These are phyloP conservation scores for Oryctolagus cuniculus DNA, from an alignment of 2,113 vertebrate genomes.

Conservation along the genomic window mOryCun1.1 NC_091440.1:17954001-17954500, in stretches of 20 bases:
- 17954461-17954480: not conserved
- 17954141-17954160: not conserved
- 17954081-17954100: not conserved
- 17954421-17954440: not conserved
- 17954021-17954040: not conserved
- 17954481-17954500: not conserved
- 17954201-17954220: not conserved
- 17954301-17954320: not conserved
- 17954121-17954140: not conserved
- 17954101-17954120: not conserved
- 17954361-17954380: not conserved
- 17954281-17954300: not conserved
- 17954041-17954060: not conserved
- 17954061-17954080: not conserved
- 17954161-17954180: not conserved
- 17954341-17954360: not conserved
- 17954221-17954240: not conserved
- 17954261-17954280: not conserved
- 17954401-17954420: not conserved
- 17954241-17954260: not conserved
- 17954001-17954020: not conserved
- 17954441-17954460: not conserved
- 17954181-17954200: not conserved
- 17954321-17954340: not conserved
- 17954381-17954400: not conserved